Conservation (phyloP, 2,888 invertebrate species). For the Hermodice carunculata region DNA sequence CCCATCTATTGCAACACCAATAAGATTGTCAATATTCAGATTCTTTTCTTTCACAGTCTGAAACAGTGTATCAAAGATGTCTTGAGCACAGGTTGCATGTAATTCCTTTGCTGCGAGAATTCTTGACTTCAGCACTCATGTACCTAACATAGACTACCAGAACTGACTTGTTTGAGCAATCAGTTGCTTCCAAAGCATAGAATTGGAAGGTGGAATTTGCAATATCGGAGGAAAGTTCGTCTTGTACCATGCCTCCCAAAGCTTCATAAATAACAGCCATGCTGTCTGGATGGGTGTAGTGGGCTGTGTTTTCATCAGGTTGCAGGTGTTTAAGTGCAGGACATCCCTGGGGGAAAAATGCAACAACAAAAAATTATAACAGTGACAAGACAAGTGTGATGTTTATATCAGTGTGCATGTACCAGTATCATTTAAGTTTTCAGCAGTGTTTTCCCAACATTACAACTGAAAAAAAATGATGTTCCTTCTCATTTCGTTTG, state of each 20-base stretch:
- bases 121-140: no score
- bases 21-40: no score
- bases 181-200: not conserved
- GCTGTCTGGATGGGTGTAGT: not conserved
- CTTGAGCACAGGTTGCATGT: no score
- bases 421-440: not conserved
- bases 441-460: not conserved
- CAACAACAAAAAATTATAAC: no score
- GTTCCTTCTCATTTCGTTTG: no score
- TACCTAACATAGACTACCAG: not conserved
- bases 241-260: not conserved
- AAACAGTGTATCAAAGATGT: no score
- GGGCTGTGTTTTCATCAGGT: not conserved
- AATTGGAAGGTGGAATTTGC: not conserved
- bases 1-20: no score
- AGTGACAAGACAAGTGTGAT: no score
- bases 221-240: not conserved
- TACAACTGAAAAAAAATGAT: no score
- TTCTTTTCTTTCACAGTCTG: no score
- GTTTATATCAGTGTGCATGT: no score
- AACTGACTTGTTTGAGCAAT: not conserved
- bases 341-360: not conserved
- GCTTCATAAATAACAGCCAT: not conserved
- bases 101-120: no score
- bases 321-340: not conserved